Percentiles rank a stretch among this genome's conserved stretches.
phyloP scores from a whole-genome alignment of 2,113 vertebrate genomes.

The Lathamus discolor region DNA sequence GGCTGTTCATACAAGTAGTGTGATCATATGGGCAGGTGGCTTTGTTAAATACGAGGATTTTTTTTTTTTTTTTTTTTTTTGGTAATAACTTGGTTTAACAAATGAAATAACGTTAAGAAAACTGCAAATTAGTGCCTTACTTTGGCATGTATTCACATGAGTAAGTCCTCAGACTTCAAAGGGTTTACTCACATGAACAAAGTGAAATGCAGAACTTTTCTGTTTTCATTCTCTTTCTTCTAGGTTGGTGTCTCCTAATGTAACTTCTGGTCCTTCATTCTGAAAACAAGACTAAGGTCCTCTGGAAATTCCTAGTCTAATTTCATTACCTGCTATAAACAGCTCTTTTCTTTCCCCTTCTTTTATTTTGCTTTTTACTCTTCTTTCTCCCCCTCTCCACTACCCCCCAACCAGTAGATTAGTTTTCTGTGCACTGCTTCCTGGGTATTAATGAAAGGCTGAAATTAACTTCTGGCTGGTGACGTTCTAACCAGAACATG shows the following conservation, averaged over 20 bases:
- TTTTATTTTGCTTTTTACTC: too few species aligned
- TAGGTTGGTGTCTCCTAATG: neutral
- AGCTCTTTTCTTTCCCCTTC: fast-evolving
- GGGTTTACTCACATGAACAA: neutral
- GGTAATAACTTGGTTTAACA: too few species aligned
- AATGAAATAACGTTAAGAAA: too few species aligned
- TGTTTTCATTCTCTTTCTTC: neutral
- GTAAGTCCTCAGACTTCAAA: neutral
- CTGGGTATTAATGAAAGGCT: neutral
- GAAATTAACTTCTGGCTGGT: neutral
- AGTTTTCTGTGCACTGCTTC: neutral
- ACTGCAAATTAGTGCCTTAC: neutral
- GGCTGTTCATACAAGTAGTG: neutral
- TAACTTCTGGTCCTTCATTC: neutral
- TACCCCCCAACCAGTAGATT: neutral
- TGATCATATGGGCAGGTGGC: neutral
- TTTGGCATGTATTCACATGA: neutral
- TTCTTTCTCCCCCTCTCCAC: neutral
- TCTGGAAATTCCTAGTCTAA: neutral
- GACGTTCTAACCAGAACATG: neutral
- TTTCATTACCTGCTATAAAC: neutral
- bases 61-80: neutral
- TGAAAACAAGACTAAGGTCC: neutral
- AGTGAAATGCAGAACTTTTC: neutral
- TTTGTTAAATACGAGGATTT: neutral